Conservation (phyloP, 2,888 invertebrate species). For the Pemphredon lugubris region DNA sequence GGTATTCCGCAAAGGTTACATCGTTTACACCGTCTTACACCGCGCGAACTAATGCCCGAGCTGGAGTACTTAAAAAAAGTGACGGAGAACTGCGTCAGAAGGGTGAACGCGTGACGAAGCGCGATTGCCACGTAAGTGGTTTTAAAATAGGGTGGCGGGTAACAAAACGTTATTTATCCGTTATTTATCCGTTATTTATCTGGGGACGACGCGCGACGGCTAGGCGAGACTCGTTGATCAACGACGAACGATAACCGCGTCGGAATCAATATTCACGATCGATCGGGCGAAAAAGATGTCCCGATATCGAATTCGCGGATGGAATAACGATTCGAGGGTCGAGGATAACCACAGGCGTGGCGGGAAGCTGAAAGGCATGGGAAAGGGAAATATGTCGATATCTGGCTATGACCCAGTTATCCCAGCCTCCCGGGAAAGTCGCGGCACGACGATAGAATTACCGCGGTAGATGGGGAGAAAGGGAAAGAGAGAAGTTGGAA, state of each 20-base stretch:
- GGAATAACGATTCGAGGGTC: constrained; percentile 33
- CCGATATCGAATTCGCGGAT: constrained; percentile 16
- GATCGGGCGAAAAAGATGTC: not conserved
- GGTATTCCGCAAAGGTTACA: constrained; percentile 34
- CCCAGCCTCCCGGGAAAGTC: constrained; percentile 71
- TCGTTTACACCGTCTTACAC: constrained; percentile 6
- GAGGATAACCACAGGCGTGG: constrained; percentile 47
- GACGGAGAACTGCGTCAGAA: too few relatives aligned
- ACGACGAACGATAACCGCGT: too few relatives aligned
- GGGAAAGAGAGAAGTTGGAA: not conserved
- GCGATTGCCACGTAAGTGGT: too few relatives aligned
- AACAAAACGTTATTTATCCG: too few relatives aligned
- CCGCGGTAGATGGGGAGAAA: constrained; percentile 6
- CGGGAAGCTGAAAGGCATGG: constrained; percentile 32
- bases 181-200: too few relatives aligned
- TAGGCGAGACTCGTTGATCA: too few relatives aligned
- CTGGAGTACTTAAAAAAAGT: too few relatives aligned
- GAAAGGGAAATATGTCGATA: constrained; percentile 69
- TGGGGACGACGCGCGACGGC: too few relatives aligned
- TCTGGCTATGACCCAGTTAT: constrained; percentile 72
- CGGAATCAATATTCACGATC: too few relatives aligned
- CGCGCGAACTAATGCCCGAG: not conserved
- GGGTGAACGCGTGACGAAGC: too few relatives aligned
- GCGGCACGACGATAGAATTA: constrained; percentile 39
- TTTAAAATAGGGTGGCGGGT: too few relatives aligned